A percentile compares a stretch with the other conserved stretches of the same genome.
phyloP scores from a whole-genome alignment of 2,888 invertebrate genomes.

The Cheilosia grossa region DNA sequence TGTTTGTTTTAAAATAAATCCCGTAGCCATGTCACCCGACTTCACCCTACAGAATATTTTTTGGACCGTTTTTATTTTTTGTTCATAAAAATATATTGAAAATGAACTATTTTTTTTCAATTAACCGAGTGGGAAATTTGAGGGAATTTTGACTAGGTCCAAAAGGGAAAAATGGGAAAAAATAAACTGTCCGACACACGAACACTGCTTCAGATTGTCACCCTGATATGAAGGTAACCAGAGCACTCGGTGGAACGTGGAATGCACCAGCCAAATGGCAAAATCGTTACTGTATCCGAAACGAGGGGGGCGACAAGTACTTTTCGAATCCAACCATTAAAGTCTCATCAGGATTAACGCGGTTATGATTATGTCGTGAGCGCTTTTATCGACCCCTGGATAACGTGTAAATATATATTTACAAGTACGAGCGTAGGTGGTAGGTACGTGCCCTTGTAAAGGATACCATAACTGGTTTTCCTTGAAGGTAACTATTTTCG shows the following conservation, averaged over 20 bases:
- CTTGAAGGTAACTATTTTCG: conserved; percentile 22
- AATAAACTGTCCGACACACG: no score
- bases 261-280: conserved; percentile 6
- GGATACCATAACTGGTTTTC: conserved; percentile 16
- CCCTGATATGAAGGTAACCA: background rate
- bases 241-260: no score
- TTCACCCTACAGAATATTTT: no score
- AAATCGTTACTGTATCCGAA: conserved; percentile 30
- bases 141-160: no score
- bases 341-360: conserved; percentile 58
- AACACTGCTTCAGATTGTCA: no score
- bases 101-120: no score
- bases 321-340: conserved; percentile 61
- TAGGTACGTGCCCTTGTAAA: conserved; percentile 12
- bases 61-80: no score
- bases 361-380: conserved; percentile 34
- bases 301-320: background rate
- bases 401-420: conserved; percentile 35
- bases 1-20: no score
- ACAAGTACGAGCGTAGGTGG: background rate
- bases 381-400: background rate
- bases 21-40: no score
- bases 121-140: no score
- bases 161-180: no score
- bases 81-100: no score